Evolutionary conservation across 2,797 vertebrate species (phyloP), one percentile per base, ranked within the genome.

Genomic region (Channa striata): DNA sequence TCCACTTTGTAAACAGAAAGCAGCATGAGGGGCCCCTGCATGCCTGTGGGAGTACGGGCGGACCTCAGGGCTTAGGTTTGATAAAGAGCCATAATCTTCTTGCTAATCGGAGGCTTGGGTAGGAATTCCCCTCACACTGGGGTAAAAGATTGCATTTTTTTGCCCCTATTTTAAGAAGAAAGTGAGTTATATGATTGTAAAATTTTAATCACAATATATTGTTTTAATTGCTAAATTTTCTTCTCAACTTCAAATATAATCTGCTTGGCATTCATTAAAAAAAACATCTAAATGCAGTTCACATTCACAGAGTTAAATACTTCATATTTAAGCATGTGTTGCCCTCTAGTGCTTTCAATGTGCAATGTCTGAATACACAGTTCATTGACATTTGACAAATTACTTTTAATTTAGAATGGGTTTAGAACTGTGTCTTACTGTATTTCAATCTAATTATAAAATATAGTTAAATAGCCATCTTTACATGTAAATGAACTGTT

Each of bases 61-160:
- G 81, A 85, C 80, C 89, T 89, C 82, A 87, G 86, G 85, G 84
- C 91, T 91, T 91, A 85, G 81, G 74, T 75, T 81, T 81, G 78
- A 89, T 89, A 93, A 92, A 81, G 75, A 82, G 68, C 52, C 70
- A 54, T 86, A 91, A 92, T 93, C 87, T 85, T 85, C 72, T 68
- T 70, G 77, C 81, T 91, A 91, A 92, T 91, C 89, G 92, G 68
- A 77, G 73, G 62, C 64, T 82, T 87, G 73, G 53, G 57, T 73
- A 78, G 89, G 84, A 93, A 91, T 91, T 93, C 81, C 87, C 87
- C 83, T 67, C 13, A 19, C 77, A 77, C 69, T 34, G 57, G 75
- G 4, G 57, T 58, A 61, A 59, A 65, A 36, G 12, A 36, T 52
- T 23, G 34, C 23, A 62, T 47, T 46, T 14, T 42, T 37, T 52